A percentile compares a stretch with the other conserved stretches of the same genome.
These are phyloP conservation scores for Centroberyx gerrardi DNA, from an alignment of 2,797 vertebrate genomes.

Conservation along the genomic window DNA sequence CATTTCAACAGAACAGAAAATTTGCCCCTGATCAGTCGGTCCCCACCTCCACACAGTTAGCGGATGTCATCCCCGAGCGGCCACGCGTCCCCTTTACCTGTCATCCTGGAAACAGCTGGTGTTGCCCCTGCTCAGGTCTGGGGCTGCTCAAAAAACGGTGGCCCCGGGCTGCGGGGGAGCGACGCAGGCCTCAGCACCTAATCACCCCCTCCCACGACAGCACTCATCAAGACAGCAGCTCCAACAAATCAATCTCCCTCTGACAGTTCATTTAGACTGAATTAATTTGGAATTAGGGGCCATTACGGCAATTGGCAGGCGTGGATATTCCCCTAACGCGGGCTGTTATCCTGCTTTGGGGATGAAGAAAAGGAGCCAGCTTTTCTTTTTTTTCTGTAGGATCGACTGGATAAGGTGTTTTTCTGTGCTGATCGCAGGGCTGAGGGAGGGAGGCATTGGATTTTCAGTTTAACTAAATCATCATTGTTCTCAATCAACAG, in stretches of 20 bases:
- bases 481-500: slow-evolving; percentile 83
- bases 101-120: slow-evolving; percentile 85
- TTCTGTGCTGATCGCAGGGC: slow-evolving; percentile 77
- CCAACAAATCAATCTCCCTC: slow-evolving; percentile 94
- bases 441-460: slow-evolving; percentile 81
- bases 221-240: slow-evolving; percentile 90
- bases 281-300: slow-evolving; percentile 97
- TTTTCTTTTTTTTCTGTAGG: slow-evolving; percentile 68
- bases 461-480: slow-evolving; percentile 85
- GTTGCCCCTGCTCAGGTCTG: slow-evolving; percentile 72
- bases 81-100: slow-evolving; percentile 82
- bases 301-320: slow-evolving; percentile 94
- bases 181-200: slow-evolving; percentile 86
- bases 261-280: slow-evolving; percentile 97
- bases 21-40: slow-evolving; percentile 41
- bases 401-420: slow-evolving; percentile 86
- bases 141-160: slow-evolving; percentile 76
- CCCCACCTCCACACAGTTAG: slow-evolving; percentile 38
- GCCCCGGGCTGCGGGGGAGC: slow-evolving; percentile 83
- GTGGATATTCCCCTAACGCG: slow-evolving; percentile 89
- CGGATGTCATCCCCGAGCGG: slow-evolving; percentile 73
- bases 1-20: slow-evolving; percentile 40
- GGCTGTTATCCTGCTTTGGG: slow-evolving; percentile 86
- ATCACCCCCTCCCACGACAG: slow-evolving; percentile 89
- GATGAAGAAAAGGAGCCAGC: slow-evolving; percentile 79